Evolutionary conservation across 2,888 invertebrate genomes (phyloP).

Genomic region (Plusia festucae): DNA sequence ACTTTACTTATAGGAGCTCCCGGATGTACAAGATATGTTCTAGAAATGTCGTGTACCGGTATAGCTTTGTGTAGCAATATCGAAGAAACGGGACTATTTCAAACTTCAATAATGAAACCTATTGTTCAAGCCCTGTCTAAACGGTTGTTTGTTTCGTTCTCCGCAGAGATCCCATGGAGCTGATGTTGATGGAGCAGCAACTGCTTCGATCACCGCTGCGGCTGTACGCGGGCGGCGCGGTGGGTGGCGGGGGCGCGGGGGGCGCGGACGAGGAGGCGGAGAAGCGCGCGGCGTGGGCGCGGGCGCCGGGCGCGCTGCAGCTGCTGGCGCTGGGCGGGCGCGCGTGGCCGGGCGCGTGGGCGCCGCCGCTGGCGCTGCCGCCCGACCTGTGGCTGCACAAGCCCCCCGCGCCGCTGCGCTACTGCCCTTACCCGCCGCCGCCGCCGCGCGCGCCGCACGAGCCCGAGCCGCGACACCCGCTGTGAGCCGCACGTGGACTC

Average conservation of each 20-base stretch:
- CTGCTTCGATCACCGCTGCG: slow-evolving; percentile 91
- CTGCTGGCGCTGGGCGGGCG: slow-evolving; percentile 90
- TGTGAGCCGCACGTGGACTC: slow-evolving; percentile 70
- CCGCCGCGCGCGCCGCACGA: slow-evolving; percentile 64
- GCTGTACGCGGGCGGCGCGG: slow-evolving; percentile 91
- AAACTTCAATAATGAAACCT: neutral
- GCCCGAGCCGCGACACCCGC: slow-evolving; percentile 81
- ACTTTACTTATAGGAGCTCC: slow-evolving; percentile 28
- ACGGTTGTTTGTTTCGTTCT: slow-evolving; percentile 49
- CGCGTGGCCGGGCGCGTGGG: slow-evolving; percentile 96
- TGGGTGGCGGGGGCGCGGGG: slow-evolving; percentile 89
- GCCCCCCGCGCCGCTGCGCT: slow-evolving; percentile 90
- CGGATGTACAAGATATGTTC: slow-evolving; percentile 16
- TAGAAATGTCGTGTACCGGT: slow-evolving; percentile 13
- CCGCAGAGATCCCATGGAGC: slow-evolving; percentile 94
- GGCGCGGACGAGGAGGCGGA: slow-evolving; percentile 90
- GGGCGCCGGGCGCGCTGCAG: slow-evolving; percentile 85
- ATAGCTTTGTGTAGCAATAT: neutral
- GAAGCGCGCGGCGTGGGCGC: slow-evolving; percentile 88
- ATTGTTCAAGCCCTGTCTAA: slow-evolving; percentile 13
- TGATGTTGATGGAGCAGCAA: slow-evolving; percentile 94
- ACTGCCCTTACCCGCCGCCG: slow-evolving; percentile 90
- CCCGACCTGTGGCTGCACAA: slow-evolving; percentile 98
- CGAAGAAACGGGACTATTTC: neutral
- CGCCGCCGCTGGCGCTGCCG: slow-evolving; percentile 95